phyloP scores from a whole-genome alignment of 2,888 invertebrate species.

The Limnephilus auricula region DNA sequence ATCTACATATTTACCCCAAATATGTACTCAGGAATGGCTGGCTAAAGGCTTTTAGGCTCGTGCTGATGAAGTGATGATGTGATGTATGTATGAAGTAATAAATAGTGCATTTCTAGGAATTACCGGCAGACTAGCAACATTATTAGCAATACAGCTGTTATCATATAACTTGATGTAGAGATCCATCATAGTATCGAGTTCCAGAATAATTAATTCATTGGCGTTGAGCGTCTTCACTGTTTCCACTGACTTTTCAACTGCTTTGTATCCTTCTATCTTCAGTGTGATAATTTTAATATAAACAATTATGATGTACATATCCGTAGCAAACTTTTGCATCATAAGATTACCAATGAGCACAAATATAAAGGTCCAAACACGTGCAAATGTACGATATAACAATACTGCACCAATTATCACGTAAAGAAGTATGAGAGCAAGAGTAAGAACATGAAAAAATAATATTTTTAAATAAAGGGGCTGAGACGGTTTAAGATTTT shows the following conservation, averaged over 20 bases:
- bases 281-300: neutral
- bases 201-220: neutral
- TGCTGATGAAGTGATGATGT: too few species aligned
- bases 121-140: neutral
- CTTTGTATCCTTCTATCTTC: neutral
- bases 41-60: too few species aligned
- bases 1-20: too few species aligned
- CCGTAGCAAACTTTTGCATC: neutral
- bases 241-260: neutral
- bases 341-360: neutral
- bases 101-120: neutral
- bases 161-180: neutral
- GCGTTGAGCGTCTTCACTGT: neutral
- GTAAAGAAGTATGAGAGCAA: neutral
- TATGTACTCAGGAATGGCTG: too few species aligned
- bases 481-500: neutral
- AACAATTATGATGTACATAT: neutral
- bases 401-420: neutral
- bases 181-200: neutral
- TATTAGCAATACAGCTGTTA: neutral
- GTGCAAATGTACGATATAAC: neutral
- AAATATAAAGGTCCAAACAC: neutral
- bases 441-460: neutral
- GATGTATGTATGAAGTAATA: neutral
- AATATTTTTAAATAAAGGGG: neutral